These are phyloP conservation scores for Cathartes aura DNA, from an alignment of 2,113 vertebrate species.

Conservation along the genomic window DNA sequence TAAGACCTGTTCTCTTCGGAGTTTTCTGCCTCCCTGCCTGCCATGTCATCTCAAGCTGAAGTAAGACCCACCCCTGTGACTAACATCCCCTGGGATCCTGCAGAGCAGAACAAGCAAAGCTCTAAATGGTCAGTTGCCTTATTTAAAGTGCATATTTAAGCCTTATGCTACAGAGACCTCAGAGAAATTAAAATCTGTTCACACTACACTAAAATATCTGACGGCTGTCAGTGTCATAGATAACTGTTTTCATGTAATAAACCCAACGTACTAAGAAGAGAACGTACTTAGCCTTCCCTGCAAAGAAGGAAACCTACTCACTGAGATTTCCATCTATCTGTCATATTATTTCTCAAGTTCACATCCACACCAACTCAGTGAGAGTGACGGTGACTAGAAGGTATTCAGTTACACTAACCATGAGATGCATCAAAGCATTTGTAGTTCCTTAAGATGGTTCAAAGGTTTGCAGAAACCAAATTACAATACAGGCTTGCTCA, in stretches of 20 bases:
- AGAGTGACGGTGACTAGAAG: not conserved
- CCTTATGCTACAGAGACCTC: not conserved
- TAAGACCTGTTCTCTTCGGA: constrained; percentile 20
- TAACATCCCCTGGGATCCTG: constrained; percentile 49
- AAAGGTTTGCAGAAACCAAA: not conserved
- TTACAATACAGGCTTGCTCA: not conserved
- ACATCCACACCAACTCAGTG: not conserved
- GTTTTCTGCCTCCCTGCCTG: constrained; percentile 3
- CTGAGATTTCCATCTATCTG: not conserved
- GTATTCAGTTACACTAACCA: not conserved
- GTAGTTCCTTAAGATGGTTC: not conserved
- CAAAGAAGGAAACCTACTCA: not conserved
- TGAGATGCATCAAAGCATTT: not conserved
- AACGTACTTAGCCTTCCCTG: not conserved
- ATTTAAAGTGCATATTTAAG: not conserved
- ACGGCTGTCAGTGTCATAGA: not conserved
- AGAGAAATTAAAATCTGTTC: not conserved
- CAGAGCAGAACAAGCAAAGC: not conserved
- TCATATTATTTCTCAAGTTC: not conserved
- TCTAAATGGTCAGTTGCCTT: not conserved
- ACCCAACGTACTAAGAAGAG: not conserved
- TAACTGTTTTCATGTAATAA: not conserved
- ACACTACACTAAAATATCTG: not conserved
- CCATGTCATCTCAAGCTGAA: constrained; percentile 3
- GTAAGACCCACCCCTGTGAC: constrained; percentile 45